phyloP scores from a whole-genome alignment of 2,113 vertebrate species.

The Cynocephalus volans region DNA sequence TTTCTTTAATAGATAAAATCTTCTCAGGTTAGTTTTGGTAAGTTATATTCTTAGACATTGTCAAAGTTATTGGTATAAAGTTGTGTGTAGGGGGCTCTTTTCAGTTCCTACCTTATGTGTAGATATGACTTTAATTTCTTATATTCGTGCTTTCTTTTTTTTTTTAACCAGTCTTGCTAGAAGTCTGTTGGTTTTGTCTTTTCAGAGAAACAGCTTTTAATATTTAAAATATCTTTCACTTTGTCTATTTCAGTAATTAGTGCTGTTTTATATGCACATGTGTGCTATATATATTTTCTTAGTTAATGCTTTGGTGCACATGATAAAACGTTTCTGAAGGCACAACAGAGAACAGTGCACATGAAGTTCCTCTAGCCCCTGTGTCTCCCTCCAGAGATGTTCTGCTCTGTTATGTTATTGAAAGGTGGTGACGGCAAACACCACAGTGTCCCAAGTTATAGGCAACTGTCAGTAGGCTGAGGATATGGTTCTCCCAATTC shows the following conservation, averaged over 20 bases:
- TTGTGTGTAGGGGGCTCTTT: background rate
- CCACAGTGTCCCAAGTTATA: no score
- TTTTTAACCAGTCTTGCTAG: background rate
- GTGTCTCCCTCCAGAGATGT: background rate
- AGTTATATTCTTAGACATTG: background rate
- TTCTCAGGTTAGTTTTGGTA: background rate
- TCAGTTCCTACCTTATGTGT: background rate
- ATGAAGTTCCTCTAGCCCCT: rapidly evolving
- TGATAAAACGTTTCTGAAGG: no score
- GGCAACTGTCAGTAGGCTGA: background rate
- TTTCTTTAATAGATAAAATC: background rate
- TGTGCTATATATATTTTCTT: background rate
- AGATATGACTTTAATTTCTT: background rate
- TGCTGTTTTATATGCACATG: background rate
- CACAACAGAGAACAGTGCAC: background rate
- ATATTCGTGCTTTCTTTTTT: background rate
- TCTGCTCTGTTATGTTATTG: no score
- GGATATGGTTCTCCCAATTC: no score
- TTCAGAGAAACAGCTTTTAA: background rate
- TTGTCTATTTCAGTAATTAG: background rate
- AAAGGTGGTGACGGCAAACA: background rate
- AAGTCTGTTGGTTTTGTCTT: background rate
- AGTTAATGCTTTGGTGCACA: background rate
- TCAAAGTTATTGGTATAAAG: background rate
- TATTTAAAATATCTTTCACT: background rate